Evolutionary conservation across 2,888 invertebrate genomes (phyloP).

Genomic region (Malthinus seriepunctatus): DNA sequence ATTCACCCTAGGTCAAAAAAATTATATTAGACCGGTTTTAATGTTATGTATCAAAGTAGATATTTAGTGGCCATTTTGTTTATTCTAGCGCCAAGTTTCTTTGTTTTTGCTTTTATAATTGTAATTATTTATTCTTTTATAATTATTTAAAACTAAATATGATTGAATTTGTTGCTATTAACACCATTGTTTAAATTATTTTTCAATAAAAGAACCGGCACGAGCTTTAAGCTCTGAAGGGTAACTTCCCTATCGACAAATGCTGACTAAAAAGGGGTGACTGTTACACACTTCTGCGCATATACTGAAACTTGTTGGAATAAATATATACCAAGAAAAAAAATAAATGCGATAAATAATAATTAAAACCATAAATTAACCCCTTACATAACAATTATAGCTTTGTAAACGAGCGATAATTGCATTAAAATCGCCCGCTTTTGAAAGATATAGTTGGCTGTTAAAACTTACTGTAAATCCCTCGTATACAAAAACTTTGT

Average conservation of each 20-base stretch:
- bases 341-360: too few species aligned
- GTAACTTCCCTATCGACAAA: constrained; percentile 20
- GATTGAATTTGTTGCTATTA: background rate
- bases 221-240: constrained; percentile 6
- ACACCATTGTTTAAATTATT: constrained; percentile 11
- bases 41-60: constrained; percentile 10
- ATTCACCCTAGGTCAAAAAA: constrained; percentile 11
- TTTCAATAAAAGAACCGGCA: constrained; percentile 7
- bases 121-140: constrained; percentile 3
- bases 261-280: constrained; percentile 26
- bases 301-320: constrained; percentile 17
- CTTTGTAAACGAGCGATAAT: too few species aligned
- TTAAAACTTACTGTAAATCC: too few species aligned
- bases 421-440: too few species aligned
- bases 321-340: constrained; percentile 5
- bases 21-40: constrained; percentile 13
- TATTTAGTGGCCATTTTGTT: constrained; percentile 21
- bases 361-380: too few species aligned
- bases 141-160: background rate
- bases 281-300: constrained; percentile 20
- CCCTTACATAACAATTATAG: too few species aligned
- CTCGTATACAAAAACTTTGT: too few species aligned
- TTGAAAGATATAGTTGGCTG: too few species aligned
- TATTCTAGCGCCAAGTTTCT: constrained; percentile 13
- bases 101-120: constrained; percentile 1